Evolutionary conservation across 2,113 vertebrate genomes (phyloP).

Genomic region (Cathartes aura): DNA sequence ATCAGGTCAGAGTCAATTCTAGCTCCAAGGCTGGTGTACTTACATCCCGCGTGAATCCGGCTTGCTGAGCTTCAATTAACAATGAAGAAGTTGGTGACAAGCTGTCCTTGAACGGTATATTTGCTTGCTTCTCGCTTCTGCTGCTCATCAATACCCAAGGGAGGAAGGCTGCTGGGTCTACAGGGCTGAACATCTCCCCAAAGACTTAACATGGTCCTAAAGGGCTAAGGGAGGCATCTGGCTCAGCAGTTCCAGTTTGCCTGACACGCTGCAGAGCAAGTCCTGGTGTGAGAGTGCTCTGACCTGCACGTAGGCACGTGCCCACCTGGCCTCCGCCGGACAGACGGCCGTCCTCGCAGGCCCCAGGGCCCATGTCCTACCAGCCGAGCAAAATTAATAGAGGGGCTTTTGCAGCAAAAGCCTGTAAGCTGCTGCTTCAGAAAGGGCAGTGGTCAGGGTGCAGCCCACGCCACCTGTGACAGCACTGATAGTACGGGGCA

Average conservation of each 20-base stretch:
- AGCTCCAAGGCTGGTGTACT: neutral
- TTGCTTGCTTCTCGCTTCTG: neutral
- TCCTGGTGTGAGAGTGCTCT: neutral
- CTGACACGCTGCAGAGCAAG: neutral
- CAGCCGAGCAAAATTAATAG: neutral
- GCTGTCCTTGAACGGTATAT: accelerated
- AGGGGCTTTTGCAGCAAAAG: neutral
- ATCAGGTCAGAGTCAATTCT: neutral
- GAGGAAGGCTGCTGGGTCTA: neutral
- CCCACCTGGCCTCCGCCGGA: neutral
- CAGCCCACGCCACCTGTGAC: neutral
- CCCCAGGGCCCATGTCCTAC: accelerated
- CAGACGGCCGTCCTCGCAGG: neutral
- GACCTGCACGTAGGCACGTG: accelerated
- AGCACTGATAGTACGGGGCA: neutral
- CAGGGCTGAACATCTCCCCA: neutral
- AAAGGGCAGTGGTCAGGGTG: neutral
- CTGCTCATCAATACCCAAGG: neutral
- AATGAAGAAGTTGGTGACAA: neutral
- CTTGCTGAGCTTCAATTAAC: neutral
- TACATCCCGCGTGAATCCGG: neutral
- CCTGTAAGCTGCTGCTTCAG: neutral
- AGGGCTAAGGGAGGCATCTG: neutral
- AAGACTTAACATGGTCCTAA: neutral
- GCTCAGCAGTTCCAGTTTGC: neutral